These are phyloP conservation scores for Nylanderia fulva DNA, from an alignment of 1,140 invertebrate species.

Conservation along the genomic window DNA sequence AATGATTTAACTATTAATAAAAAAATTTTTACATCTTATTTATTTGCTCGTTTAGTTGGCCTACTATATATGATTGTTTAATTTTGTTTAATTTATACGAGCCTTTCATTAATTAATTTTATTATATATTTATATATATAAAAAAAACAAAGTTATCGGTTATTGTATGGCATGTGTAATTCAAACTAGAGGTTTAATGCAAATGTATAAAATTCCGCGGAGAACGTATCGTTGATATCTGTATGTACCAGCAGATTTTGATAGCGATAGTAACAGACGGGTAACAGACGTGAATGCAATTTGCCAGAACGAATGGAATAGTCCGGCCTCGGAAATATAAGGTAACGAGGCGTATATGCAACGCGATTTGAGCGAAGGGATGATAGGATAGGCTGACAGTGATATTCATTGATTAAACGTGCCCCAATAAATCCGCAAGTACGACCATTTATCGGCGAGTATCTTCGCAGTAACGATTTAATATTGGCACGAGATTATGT, in stretches of 20 bases:
- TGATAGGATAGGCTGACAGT: slow-evolving; percentile 62
- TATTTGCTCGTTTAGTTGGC: too few relatives aligned
- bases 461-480: slow-evolving; percentile 55
- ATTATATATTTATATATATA: background rate
- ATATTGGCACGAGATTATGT: slow-evolving; percentile 21
- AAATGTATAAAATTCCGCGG: background rate
- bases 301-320: slow-evolving; percentile 54
- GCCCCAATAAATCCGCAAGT: slow-evolving; percentile 60
- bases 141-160: background rate
- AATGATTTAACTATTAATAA: too few relatives aligned
- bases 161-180: background rate
- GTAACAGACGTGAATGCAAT: background rate
- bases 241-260: background rate
- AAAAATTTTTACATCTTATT: too few relatives aligned
- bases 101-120: too few relatives aligned
- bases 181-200: too few relatives aligned
- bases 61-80: too few relatives aligned
- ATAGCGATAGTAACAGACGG: background rate
- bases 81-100: too few relatives aligned
- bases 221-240: background rate
- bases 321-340: slow-evolving; percentile 32
- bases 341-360: slow-evolving; percentile 62
- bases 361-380: slow-evolving; percentile 62
- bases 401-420: slow-evolving; percentile 69
- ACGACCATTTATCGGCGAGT: slow-evolving; percentile 52